Conservation (phyloP, 2,888 invertebrate species). For the Apamea anceps region DNA sequence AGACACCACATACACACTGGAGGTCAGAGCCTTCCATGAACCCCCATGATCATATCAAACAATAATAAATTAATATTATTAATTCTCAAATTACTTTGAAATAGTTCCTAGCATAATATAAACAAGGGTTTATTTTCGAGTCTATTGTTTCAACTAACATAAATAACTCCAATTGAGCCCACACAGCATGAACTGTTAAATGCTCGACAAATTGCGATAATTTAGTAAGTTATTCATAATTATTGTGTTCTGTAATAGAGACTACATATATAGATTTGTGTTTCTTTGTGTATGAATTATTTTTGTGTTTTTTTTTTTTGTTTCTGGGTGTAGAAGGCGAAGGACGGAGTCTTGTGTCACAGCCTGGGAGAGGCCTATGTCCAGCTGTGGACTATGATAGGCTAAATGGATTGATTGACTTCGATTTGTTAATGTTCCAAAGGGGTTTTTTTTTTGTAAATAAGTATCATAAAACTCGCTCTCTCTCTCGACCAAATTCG, state of each 20-base stretch:
- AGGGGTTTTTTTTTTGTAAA: not conserved
- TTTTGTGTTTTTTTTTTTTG: too few species aligned
- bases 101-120: conserved; percentile 28
- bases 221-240: conserved; percentile 5
- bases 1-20: too few species aligned
- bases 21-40: too few species aligned
- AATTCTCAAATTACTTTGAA: conserved; percentile 8
- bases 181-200: conserved; percentile 22
- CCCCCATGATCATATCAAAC: not conserved
- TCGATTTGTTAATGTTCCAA: not conserved
- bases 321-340: too few species aligned
- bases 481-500: too few species aligned
- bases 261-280: not conserved
- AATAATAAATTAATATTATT: not conserved
- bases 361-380: too few species aligned
- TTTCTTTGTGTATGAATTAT: too few species aligned
- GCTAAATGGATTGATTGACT: too few species aligned
- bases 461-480: too few species aligned
- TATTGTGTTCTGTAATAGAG: not conserved
- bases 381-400: too few species aligned
- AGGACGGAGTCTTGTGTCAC: too few species aligned
- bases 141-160: conserved; percentile 6
- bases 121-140: conserved; percentile 23
- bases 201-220: conserved; percentile 31
- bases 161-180: conserved; percentile 27